These are phyloP conservation scores for Mormyrops boulengeri DNA, from an alignment of 2,797 vertebrate species.

Conservation along the genomic window DNA sequence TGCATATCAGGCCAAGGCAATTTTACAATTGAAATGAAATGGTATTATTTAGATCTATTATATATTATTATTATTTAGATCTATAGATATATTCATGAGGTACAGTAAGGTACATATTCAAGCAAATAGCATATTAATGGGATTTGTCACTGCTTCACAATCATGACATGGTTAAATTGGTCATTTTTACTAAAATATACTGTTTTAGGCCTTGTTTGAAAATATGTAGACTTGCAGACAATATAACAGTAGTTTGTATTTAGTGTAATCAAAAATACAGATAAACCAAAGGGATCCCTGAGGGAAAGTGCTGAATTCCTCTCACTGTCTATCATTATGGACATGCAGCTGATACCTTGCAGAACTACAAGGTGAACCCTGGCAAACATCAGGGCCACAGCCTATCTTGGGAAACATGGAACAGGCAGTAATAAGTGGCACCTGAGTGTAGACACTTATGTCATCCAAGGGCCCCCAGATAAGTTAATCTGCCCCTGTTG, in stretches of 20 bases:
- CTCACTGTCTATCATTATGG: neutral
- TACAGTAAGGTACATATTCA: neutral
- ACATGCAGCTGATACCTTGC: neutral
- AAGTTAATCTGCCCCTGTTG: neutral
- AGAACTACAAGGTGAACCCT: neutral
- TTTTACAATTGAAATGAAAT: neutral
- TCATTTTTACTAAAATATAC: neutral
- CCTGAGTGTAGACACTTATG: neutral
- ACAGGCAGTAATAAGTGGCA: neutral
- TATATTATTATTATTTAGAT: too few species aligned
- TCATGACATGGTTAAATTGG: neutral
- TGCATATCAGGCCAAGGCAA: neutral
- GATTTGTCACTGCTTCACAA: neutral
- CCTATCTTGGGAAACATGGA: neutral
- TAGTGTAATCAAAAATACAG: neutral
- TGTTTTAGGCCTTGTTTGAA: neutral
- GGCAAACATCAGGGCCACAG: neutral
- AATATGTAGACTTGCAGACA: neutral
- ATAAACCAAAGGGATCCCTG: neutral
- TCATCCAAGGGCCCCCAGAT: neutral
- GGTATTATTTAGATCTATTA: neutral
- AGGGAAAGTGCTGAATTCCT: neutral
- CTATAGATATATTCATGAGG: neutral
- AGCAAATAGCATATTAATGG: neutral
- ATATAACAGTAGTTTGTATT: neutral